Base-by-base conservation (phyloP, 2,888 invertebrate species). In the Nomada ruficornis region DNA sequence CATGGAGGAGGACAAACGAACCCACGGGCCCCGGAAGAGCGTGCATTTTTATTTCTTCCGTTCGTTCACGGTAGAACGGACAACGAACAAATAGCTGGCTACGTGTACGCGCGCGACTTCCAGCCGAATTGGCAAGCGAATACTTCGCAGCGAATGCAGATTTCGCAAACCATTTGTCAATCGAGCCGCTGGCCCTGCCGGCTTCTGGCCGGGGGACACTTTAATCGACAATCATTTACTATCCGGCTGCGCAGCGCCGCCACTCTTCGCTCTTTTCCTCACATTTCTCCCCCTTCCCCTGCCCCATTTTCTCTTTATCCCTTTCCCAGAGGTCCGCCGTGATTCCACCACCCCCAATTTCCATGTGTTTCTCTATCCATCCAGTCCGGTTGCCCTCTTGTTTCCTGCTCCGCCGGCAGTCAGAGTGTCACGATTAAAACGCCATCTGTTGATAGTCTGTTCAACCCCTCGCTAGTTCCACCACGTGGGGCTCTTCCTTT, bases 181-280 rank as follows among this genome's bases (percentile, higher is more conserved):
- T 92, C 90, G 85, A 89, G 80, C 73, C 77, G 71, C 62, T 80
- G 76, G 63, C 70, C 82, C 75, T 65, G 75, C 77, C 70, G 62
- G 80, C 52, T 81, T 78, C 83, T 82, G 81, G 74, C 80, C 82
- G 75, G 89, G 89, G 88, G 91, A 89, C 89, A 90, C 91, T 92
- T 92, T 92, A 93, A 93, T 92, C 91, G 93, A 90, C 92, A 88
- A 92, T 92, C 91, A 92, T 92, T 92, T 92, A 87, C 91, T 86
- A 87, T 86, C 89, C 79, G 81, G 69, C 83, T 81, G 82, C 70
- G 73, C 86, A 74, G 68, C 79, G 70, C 60, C 54, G 47, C 55
- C 74, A 68, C 75, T 76, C 63, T 68, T 54, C 80, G 60, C 78
- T 83, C 79, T 81, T 79, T 75, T 69, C 81, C 77, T 72, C 69